A percentile compares a stretch with the other conserved stretches of the same genome.
phyloP scores from a whole-genome alignment of 2,113 vertebrate species.

The Apteryx owenii region DNA sequence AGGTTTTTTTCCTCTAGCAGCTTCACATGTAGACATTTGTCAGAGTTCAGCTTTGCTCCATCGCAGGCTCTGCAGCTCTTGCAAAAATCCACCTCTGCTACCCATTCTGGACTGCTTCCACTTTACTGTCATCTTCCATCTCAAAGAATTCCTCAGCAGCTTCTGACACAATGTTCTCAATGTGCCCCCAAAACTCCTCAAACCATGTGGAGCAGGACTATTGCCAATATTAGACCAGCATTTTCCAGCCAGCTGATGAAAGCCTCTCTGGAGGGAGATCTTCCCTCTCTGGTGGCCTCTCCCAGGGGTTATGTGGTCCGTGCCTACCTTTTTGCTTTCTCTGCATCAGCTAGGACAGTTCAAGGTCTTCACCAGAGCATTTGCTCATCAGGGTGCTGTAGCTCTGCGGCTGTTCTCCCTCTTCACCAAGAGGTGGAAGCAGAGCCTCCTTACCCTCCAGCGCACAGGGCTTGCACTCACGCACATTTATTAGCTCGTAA shows the following conservation, averaged over 20 bases:
- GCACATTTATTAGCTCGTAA: background rate
- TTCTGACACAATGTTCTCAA: background rate
- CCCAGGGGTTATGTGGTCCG: background rate
- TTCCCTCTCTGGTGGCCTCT: background rate
- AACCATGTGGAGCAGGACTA: too few species aligned
- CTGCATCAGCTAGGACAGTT: rapidly evolving
- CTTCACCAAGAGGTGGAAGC: background rate
- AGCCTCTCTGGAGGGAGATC: background rate
- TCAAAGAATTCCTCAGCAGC: background rate
- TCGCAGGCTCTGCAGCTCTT: background rate
- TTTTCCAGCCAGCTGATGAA: background rate
- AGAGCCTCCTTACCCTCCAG: background rate
- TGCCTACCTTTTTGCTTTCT: background rate
- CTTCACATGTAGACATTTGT: too few species aligned
- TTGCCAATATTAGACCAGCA: background rate
- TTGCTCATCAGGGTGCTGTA: rapidly evolving
- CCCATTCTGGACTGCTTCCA: too few species aligned
- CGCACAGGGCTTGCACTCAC: rapidly evolving
- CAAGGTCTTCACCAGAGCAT: background rate
- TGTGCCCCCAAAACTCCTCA: too few species aligned
- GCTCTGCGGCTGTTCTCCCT: background rate
- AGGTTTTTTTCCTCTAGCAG: too few species aligned
- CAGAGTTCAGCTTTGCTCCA: too few species aligned
- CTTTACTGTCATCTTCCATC: background rate
- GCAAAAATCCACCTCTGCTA: too few species aligned